Percentiles rank a stretch among this genome's conserved stretches.
These are phyloP conservation scores for Cyphomyrmex costatus DNA, from an alignment of 1,140 invertebrate genomes.

Conservation along the genomic window DNA sequence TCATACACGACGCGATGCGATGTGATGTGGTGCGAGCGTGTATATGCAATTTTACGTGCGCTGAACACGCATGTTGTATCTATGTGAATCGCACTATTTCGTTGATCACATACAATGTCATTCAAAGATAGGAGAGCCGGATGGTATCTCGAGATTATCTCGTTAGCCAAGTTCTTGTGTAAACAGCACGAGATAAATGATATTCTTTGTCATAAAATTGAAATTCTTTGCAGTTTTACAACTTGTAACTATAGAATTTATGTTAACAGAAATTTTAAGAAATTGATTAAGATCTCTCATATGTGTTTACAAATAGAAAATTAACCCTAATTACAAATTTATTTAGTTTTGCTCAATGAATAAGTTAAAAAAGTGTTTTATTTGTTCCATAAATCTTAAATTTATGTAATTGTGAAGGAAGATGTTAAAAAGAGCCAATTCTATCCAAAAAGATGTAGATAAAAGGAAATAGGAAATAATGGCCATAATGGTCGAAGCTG, in stretches of 20 bases:
- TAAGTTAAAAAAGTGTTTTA: not conserved
- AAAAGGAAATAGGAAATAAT: too few species aligned
- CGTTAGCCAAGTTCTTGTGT: not conserved
- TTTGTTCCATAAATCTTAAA: not conserved
- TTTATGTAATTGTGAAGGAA: not conserved
- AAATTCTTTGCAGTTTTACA: not conserved
- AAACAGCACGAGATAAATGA: not conserved
- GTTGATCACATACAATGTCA: slow-evolving; percentile 8
- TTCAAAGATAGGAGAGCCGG: not conserved
- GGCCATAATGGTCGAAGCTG: too few species aligned
- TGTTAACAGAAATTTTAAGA: not conserved
- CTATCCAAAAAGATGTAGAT: too few species aligned
- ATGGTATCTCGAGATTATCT: not conserved
- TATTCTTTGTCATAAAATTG: not conserved
- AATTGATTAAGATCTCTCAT: not conserved
- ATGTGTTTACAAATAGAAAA: not conserved
- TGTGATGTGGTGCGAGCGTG: not conserved
- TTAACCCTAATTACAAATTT: not conserved
- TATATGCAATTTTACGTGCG: slow-evolving; percentile 43
- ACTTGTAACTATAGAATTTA: not conserved
- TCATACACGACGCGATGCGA: not conserved
- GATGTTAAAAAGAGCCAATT: too few species aligned
- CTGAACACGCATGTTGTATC: slow-evolving; percentile 1
- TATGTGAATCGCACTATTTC: not conserved
- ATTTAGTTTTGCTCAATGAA: not conserved